Base-by-base conservation (phyloP, 2,113 vertebrate species). In the Elaphurus davidianus region DNA sequence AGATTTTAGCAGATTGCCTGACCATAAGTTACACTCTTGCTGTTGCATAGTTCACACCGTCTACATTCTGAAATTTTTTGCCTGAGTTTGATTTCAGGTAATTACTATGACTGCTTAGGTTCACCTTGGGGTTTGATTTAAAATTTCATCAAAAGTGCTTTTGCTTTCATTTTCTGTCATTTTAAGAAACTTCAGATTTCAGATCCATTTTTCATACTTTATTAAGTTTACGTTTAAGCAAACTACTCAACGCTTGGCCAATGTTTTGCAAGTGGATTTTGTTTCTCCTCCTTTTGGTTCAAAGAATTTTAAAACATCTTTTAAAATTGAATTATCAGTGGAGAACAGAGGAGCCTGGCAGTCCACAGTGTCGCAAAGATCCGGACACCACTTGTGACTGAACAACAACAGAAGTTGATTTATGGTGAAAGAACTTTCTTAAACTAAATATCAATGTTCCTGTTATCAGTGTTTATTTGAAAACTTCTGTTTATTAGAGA, bases 221-320 rank as follows among this genome's bases (percentile, higher is more conserved):
- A 71, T 81, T 88, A 78, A 90, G 64, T 97, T 92, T 92, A 86
- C 93, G 86, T 94, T 83, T 57, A 92, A 95, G 33, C n/a, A n/a
- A 81, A 52, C 15, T 74, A 8, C 40, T 55, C 28, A 91, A 28
- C 78, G 11, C 47, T 95, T 79, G 54, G 7, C 30, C 54, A 57
- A 13, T 79, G 55, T 64, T 91, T 97, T 93, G n/a, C 13, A 83
- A 71, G 33, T 83, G 9, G 5, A 54, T 82, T 97, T 87, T 92
- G 13, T 19, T 92, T 97, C n/a, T 85, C 57, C 36, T 78, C 30
- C 54, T 78, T 67, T 97, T 59, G 62, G 28, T 9, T 91, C 6
- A 96, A 90, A 71, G 33, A 96, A 76, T 3, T 71, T 54, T 76
- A 43, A 76, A 74, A 74, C 36, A 76, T 76, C 14, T 76, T 43